A percentile compares a stretch with the other conserved stretches of the same genome.
phyloP scores from a whole-genome alignment of 2,888 invertebrate species.

The Caenorhabditis wallacei region DNA sequence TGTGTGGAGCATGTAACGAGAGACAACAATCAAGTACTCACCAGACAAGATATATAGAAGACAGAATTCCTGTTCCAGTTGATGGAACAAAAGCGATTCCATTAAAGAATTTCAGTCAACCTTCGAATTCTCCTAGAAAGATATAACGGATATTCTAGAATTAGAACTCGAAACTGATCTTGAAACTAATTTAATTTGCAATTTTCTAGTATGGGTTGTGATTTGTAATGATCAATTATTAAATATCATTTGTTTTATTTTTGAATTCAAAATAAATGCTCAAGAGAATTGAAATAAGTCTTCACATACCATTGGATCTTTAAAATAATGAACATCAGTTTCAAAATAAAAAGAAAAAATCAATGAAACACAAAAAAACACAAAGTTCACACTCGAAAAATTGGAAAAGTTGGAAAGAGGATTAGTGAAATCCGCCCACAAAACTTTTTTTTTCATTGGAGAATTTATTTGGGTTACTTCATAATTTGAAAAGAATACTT shows the following conservation, averaged over 20 bases:
- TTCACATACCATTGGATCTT: neutral
- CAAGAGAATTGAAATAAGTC: neutral
- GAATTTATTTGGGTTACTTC: too few species aligned
- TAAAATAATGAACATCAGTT: conserved; percentile 6
- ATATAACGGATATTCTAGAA: too few species aligned
- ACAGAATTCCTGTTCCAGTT: neutral
- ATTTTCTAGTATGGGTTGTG: conserved; percentile 3
- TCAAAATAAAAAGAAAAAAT: neutral
- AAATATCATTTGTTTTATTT: neutral
- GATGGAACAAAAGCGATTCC: neutral
- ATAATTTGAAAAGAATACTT: too few species aligned
- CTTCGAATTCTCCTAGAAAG: neutral
- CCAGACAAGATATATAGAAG: too few species aligned
- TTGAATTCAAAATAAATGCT: neutral
- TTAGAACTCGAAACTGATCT: neutral
- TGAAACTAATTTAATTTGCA: neutral
- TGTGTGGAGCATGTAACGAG: neutral
- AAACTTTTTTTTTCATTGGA: neutral
- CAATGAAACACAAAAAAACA: conserved; percentile 3
- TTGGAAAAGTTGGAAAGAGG: conserved; percentile 1
- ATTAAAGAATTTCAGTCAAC: neutral
- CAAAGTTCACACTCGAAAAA: conserved; percentile 39
- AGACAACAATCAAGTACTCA: neutral
- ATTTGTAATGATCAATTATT: neutral
- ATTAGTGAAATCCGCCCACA: conserved; percentile 39